phyloP scores from a whole-genome alignment of 2,888 invertebrate species.

The Sesia bembeciformis region DNA sequence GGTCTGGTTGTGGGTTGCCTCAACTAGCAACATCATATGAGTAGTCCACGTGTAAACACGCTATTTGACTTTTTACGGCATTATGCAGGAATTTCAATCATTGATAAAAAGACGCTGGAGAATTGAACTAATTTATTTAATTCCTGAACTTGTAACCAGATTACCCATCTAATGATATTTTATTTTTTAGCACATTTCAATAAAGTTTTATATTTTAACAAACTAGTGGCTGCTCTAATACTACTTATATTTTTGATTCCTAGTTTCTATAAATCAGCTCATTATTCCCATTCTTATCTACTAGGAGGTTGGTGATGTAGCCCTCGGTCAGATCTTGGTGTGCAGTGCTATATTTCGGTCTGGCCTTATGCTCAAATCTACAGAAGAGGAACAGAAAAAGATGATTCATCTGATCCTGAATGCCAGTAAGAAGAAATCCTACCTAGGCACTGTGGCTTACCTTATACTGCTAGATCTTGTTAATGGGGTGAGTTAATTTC shows the following conservation, averaged over 20 bases:
- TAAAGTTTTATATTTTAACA: background rate
- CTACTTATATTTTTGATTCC: too few species aligned
- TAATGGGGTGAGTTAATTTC: constrained; percentile 51
- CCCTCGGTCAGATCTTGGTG: constrained; percentile 80
- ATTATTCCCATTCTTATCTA: constrained; percentile 7
- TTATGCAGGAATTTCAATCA: too few species aligned
- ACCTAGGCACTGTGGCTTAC: constrained; percentile 75
- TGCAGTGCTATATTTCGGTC: constrained; percentile 82
- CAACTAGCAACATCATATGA: too few species aligned
- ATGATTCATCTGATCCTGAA: constrained; percentile 49
- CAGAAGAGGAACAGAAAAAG: constrained; percentile 57
- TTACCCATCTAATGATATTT: too few species aligned
- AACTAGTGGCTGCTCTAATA: background rate
- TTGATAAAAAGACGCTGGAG: too few species aligned
- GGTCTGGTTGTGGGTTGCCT: too few species aligned
- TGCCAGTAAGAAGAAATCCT: constrained; percentile 76
- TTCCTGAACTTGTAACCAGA: too few species aligned
- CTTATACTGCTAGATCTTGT: constrained; percentile 77
- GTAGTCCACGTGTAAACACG: too few species aligned
- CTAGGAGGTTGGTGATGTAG: constrained; percentile 84
- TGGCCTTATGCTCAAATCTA: constrained; percentile 65
- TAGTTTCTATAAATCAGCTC: background rate
- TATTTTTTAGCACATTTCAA: background rate
- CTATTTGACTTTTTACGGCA: too few species aligned
- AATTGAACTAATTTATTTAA: too few species aligned